Evolutionary conservation across 2,113 vertebrate genomes (phyloP), one percentile per base, ranked within the genome.

Genomic region (Butorides virescens): DNA sequence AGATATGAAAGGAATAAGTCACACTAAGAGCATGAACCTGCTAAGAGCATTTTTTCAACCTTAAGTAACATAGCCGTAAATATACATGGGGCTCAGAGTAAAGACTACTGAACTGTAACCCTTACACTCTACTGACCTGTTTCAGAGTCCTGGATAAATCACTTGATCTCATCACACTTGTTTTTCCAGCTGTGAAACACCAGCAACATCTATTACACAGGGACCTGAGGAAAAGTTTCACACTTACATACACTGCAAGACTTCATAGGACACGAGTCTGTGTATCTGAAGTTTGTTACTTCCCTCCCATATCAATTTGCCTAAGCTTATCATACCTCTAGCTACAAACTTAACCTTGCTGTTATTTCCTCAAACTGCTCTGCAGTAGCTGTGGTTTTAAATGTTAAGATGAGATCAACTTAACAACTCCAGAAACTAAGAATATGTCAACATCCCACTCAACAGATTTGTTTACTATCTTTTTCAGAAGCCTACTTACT

Each of bases 31-130:
- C 71, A 88, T 26, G 52, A 95, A 94, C 81, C 93, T 92, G 83
- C 66, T 76, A 91, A 94, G 91, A 91, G 80, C 95, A 92, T 95
- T 97, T 97, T 94, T 93, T 82, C 86, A 91, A 92, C 86, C 94
- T 94, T 87, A 91, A 92, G 92, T 95, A 97, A 95, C 82, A 1
- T 62, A 49, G 74, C 82, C 3, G 6, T 96, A 95, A 97, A 95
- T 95, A 96, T 66, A 88, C 6, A 29, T 10, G 46, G 56, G 73
- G 58, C 49, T 92, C 49, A 73, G 78, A 91, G 34, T 49, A 90
- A 93, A 88, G 87, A 65, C 67, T 62, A 79, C 22, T 92, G 85
- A 93, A 96, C 62, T 94, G 88, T 83, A 90, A 95, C 92, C 90
- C 23, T 83, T 82, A 16, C 18, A 58, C 82, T 47, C 66, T 47